phyloP scores from a whole-genome alignment of 2,888 invertebrate species.

The Syritta pipiens region DNA sequence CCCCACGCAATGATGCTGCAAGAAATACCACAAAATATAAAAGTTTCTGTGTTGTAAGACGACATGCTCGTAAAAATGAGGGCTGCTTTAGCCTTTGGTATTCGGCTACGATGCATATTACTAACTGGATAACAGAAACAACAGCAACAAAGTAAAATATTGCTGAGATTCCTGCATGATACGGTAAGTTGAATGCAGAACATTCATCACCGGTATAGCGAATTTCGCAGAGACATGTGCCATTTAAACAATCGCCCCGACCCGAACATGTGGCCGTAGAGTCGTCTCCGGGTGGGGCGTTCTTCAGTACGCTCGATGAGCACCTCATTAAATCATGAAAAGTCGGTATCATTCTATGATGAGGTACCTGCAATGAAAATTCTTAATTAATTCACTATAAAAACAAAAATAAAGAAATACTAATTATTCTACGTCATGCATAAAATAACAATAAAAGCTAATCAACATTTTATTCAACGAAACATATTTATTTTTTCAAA shows the following conservation, averaged over 20 bases:
- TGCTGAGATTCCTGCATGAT: constrained; percentile 86
- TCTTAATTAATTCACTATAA: neutral
- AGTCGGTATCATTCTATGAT: constrained; percentile 78
- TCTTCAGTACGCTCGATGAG: constrained; percentile 77
- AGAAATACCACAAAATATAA: constrained; percentile 92
- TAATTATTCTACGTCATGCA: neutral
- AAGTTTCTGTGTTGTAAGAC: constrained; percentile 93
- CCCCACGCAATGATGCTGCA: constrained; percentile 90
- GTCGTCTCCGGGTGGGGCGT: constrained; percentile 73
- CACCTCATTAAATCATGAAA: constrained; percentile 79
- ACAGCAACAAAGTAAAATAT: constrained; percentile 91
- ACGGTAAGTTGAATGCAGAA: constrained; percentile 90
- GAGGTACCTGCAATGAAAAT: constrained; percentile 73
- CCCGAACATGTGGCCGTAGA: constrained; percentile 85
- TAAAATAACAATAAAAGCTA: neutral
- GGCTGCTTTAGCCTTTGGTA: constrained; percentile 91
- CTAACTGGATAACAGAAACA: constrained; percentile 90
- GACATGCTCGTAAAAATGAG: constrained; percentile 88
- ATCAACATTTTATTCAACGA: no score
- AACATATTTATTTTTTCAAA: no score
- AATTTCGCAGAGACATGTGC: constrained; percentile 94
- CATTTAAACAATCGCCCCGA: constrained; percentile 94
- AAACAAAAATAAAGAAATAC: neutral
- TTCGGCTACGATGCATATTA: constrained; percentile 90
- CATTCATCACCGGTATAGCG: constrained; percentile 91